Conservation (phyloP, 2,888 invertebrate genomes). For the Pyrgus malvae region DNA sequence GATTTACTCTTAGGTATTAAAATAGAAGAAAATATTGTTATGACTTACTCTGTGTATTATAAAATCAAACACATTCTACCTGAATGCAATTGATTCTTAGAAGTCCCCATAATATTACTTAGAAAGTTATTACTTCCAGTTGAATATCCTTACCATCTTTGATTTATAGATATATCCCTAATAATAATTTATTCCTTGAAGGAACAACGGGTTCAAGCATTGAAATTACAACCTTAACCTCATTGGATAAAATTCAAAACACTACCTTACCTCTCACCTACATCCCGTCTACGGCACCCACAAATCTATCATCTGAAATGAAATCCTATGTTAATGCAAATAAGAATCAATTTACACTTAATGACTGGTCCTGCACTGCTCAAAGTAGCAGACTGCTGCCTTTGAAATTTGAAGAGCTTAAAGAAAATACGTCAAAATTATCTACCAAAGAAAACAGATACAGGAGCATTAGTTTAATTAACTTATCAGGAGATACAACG, state of each 20-base stretch:
- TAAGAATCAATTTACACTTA: constrained; percentile 8
- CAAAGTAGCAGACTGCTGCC: constrained; percentile 13
- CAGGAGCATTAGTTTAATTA: not conserved
- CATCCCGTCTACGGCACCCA: not conserved
- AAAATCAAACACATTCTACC: too few relatives aligned
- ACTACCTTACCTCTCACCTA: constrained; percentile 7
- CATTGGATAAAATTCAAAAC: constrained; percentile 22
- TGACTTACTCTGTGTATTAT: too few relatives aligned
- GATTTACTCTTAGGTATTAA: too few relatives aligned
- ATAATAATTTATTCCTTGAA: constrained; percentile 30
- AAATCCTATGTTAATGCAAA: constrained; percentile 1
- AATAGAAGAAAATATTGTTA: too few relatives aligned
- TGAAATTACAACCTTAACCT: constrained; percentile 30
- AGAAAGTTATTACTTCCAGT: too few relatives aligned
- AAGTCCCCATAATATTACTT: too few relatives aligned
- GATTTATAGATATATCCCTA: too few relatives aligned
- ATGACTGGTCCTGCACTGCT: constrained; percentile 1
- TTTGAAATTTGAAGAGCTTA: constrained; percentile 2
- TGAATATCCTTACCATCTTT: too few relatives aligned
- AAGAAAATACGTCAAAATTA: not conserved
- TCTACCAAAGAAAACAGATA: not conserved
- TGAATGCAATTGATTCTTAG: too few relatives aligned
- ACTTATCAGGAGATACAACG: not conserved
- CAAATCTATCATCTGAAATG: not conserved
- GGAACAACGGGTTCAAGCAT: constrained; percentile 42